phyloP scores from a whole-genome alignment of 2,113 vertebrate species.

The Anhinga rufa region DNA sequence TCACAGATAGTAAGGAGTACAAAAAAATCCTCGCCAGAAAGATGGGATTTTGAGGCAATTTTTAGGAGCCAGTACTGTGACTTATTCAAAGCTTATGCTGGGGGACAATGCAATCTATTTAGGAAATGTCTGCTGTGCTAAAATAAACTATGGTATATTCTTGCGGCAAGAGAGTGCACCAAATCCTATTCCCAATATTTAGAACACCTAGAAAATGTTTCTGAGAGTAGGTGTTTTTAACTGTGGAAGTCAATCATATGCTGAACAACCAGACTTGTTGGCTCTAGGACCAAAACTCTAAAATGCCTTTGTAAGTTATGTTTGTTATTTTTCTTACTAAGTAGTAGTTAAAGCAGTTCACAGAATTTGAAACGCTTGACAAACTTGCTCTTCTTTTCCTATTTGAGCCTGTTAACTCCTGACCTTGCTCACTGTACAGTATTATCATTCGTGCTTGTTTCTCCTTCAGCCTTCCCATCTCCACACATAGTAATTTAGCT shows the following conservation, averaged over 20 bases:
- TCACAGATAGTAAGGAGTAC: background rate
- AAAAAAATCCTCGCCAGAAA: background rate
- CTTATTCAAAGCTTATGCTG: background rate
- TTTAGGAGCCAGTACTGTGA: background rate
- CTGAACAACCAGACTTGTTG: background rate
- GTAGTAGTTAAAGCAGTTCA: background rate
- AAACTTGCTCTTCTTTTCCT: background rate
- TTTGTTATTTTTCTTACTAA: background rate
- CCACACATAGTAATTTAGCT: background rate
- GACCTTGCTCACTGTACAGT: background rate
- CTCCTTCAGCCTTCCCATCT: background rate
- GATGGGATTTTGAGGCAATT: background rate
- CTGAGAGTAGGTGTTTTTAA: background rate
- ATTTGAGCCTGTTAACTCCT: background rate
- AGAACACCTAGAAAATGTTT: background rate
- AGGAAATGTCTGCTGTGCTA: background rate
- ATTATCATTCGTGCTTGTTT: background rate
- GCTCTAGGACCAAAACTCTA: background rate
- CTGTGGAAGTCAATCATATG: background rate
- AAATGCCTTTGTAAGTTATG: background rate
- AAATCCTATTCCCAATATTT: background rate
- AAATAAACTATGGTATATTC: background rate
- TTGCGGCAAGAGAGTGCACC: background rate
- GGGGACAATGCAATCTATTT: background rate
- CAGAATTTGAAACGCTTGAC: background rate